Base-by-base conservation (phyloP, 2,113 vertebrate species). In the Carlito syrichta region DNA sequence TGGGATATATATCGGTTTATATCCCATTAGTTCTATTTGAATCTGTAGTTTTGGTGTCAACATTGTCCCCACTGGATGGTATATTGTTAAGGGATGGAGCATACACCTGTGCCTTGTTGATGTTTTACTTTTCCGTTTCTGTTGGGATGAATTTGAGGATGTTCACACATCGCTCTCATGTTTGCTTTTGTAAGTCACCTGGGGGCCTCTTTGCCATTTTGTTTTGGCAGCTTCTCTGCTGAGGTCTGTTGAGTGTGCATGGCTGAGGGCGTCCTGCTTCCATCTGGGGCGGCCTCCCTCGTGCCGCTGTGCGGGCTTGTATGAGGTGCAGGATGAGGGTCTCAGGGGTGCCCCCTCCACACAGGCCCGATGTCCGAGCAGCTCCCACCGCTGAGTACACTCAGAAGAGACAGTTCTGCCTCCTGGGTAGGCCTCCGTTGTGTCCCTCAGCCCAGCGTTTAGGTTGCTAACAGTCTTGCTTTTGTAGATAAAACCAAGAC, bases 381-480 rank as follows among this genome's bases (percentile, higher is more conserved):
- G 4, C 45, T 38, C 40, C 9, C 32, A 45, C 30, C 0, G 3
- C 52, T 8, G 62, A 12, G 50, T 23, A 14, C 0, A 19, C 11
- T 8, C 89, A 1, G 16, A 8, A 27, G 71, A 43, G 79, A 43
- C 10, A 5, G 8, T 43, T 27, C 81, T 43, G 71, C 17, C 3
- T 0, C 9, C 22, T 8, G 8, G 78, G 19, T 1, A 10, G 58
- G 17, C 54, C 56, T 23, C 5, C 0, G 69, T 10, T 19, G 3
- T 0, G 5, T 12, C 32, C 25, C 40, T 77, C 0, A 4, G 74
- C 11, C 17, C 11, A 62, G 50, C 2, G 2, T 60, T 56, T 68
- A 2, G 54, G 30, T 25, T 30, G 30, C 38, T 81, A 63, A 52
- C 56, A 23, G 11, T 30, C 45, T n/a, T 54, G 73, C 22, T n/a